Conservation (phyloP, 2,888 invertebrate genomes). For the Malachius bipustulatus region DNA sequence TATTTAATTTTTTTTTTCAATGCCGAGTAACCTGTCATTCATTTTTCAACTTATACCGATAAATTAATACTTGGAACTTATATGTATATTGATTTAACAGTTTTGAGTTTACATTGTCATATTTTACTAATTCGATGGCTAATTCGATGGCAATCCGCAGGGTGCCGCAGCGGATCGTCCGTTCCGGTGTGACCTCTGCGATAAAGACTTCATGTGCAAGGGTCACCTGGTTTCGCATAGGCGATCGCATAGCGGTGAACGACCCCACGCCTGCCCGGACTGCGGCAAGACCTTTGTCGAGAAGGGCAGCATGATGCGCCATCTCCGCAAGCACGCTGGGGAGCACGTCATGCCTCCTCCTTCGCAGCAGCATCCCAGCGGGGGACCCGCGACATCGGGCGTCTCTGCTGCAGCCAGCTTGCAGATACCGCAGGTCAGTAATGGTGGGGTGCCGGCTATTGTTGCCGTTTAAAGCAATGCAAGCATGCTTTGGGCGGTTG, state of each 20-base stretch:
- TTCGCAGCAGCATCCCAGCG: slow-evolving; percentile 24
- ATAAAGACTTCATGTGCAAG: slow-evolving; percentile 81
- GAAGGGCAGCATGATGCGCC: slow-evolving; percentile 61
- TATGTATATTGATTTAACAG: too few relatives aligned
- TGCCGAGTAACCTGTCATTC: too few relatives aligned
- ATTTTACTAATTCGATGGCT: too few relatives aligned
- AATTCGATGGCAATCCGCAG: too few relatives aligned
- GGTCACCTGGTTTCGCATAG: slow-evolving; percentile 75
- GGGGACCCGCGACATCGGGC: slow-evolving; percentile 29
- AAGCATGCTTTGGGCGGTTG: too few relatives aligned
- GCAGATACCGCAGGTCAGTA: slow-evolving; percentile 31
- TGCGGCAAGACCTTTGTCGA: slow-evolving; percentile 72
- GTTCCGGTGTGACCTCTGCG: slow-evolving; percentile 74
- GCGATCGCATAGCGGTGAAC: slow-evolving; percentile 59
- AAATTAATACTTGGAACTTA: too few relatives aligned
- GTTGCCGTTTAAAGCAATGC: too few relatives aligned
- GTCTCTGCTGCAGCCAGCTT: slow-evolving; percentile 29
- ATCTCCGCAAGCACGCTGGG: slow-evolving; percentile 57
- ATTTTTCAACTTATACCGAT: too few relatives aligned
- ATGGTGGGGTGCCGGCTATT: too few relatives aligned
- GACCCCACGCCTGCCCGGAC: slow-evolving; percentile 52
- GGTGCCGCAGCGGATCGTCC: slow-evolving; percentile 36
- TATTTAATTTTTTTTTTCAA: too few relatives aligned
- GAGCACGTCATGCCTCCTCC: slow-evolving; percentile 34
- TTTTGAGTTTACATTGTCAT: too few relatives aligned